Evolutionary conservation across 2,797 vertebrate genomes (phyloP).

Genomic region (Catostomus latipinnis): DNA sequence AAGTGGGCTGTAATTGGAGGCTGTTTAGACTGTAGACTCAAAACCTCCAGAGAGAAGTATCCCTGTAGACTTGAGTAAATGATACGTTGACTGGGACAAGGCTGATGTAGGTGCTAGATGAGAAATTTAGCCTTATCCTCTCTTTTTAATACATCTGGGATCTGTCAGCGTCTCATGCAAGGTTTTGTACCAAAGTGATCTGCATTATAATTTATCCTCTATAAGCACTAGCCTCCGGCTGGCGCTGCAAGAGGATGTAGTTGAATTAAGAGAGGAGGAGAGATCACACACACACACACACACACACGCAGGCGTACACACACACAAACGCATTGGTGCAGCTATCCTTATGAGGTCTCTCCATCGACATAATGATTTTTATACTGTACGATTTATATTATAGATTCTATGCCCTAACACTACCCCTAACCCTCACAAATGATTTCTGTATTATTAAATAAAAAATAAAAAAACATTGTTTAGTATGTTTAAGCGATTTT

Average conservation of each 20-base stretch:
- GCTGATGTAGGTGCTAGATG: neutral
- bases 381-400: no score
- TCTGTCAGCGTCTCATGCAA: slow-evolving; percentile 5
- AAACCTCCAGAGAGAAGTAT: slow-evolving; percentile 18
- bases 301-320: neutral
- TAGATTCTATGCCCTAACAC: no score
- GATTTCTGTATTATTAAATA: no score
- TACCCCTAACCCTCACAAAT: no score
- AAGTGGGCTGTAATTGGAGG: slow-evolving; percentile 2
- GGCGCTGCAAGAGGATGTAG: slow-evolving; percentile 34
- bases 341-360: no score
- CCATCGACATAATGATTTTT: no score
- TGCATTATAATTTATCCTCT: slow-evolving; percentile 35
- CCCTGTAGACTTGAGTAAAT: slow-evolving; percentile 1
- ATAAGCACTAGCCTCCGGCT: slow-evolving; percentile 41
- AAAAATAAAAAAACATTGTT: no score
- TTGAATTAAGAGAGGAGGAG: slow-evolving; percentile 49
- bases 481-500: no score
- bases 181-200: slow-evolving; percentile 49
- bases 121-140: slow-evolving; percentile 40
- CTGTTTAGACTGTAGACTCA: slow-evolving; percentile 34
- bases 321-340: no score
- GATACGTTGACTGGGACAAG: slow-evolving; percentile 29
- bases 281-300: slow-evolving; percentile 18
- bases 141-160: slow-evolving; percentile 45